Evolutionary conservation across 2,888 invertebrate species (phyloP), one percentile per base, ranked within the genome.

Genomic region (Pachydiplax longipennis): DNA sequence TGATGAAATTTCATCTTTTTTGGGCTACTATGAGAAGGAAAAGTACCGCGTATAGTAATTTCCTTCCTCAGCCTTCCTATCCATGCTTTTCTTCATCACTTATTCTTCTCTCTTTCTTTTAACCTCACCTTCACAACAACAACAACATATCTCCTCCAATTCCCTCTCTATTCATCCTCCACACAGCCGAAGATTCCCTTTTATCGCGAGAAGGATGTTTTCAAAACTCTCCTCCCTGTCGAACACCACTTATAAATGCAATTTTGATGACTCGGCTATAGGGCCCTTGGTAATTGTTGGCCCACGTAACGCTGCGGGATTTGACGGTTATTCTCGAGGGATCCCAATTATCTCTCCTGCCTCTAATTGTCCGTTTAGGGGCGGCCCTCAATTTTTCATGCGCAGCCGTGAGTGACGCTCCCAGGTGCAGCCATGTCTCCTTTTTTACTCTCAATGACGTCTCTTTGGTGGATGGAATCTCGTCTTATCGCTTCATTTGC

Each of bases 181-280:
- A 65, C n/a, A 8, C n/a, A 22, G 2, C 10, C 22, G 65, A n/a
- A 25, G 65, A 65, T 44, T 65, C 61, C 22, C 61, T 61, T 61
- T 18, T 61, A n/a, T 61, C 65, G 65, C 65, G 65, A 22, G n/a
- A 25, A 22, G 65, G 65, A 35, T 80, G 31, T 80, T 80, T 80
- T 35, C 35, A 4, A 35, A 37, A 12, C 80, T 1, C 40, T 22
- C 22, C 40, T 40, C 31, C 58, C 83, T 35, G 61, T 83, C 8
- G 83, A 83, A 58, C 83, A 44, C 83, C 53, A 58, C 58, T 83
- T 83, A 83, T 83, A 58, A 83, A 58, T 83, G 53, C 83, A 83
- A 83, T 53, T 83, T 83, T 83, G 83, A 83, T 83, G 83, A 83
- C 58, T 37, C 12, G 48, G 44, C 53, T 53, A 53, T 31, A 25